Evolutionary conservation across 2,113 vertebrate genomes (phyloP).

Genomic region (Saccopteryx leptura): DNA sequence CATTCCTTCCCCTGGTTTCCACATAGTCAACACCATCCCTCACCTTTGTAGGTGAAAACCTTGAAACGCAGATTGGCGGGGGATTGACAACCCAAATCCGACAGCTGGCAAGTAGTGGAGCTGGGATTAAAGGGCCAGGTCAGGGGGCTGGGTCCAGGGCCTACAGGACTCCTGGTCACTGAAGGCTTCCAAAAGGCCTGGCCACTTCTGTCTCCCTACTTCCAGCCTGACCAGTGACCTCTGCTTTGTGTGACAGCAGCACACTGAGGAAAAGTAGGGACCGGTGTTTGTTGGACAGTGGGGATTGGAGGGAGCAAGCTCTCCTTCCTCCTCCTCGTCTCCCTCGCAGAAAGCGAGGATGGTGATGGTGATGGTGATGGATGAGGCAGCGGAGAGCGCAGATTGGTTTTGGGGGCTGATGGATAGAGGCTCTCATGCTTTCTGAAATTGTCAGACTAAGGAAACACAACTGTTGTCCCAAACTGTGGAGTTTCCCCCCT

Average conservation of each 20-base stretch:
- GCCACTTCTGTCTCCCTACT: not conserved
- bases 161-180: not conserved
- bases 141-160: not conserved
- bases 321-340: rapidly evolving
- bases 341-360: rapidly evolving
- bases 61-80: not conserved
- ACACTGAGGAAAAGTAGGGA: no score
- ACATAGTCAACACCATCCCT: not conserved
- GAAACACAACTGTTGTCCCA: slow-evolving; percentile 44
- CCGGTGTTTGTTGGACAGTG: rapidly evolving
- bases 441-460: slow-evolving; percentile 73
- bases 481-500: not conserved
- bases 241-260: no score
- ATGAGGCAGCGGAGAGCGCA: slow-evolving; percentile 63
- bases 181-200: not conserved
- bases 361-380: slow-evolving; percentile 73
- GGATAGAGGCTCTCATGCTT: slow-evolving; percentile 81
- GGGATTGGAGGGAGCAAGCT: rapidly evolving
- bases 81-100: no score
- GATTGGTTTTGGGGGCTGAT: slow-evolving; percentile 80
- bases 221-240: no score
- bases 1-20: not conserved
- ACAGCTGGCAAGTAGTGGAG: not conserved
- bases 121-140: not conserved
- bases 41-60: not conserved